Conservation (phyloP, 2,797 vertebrate species). For the Ptychadena robeensis region DNA sequence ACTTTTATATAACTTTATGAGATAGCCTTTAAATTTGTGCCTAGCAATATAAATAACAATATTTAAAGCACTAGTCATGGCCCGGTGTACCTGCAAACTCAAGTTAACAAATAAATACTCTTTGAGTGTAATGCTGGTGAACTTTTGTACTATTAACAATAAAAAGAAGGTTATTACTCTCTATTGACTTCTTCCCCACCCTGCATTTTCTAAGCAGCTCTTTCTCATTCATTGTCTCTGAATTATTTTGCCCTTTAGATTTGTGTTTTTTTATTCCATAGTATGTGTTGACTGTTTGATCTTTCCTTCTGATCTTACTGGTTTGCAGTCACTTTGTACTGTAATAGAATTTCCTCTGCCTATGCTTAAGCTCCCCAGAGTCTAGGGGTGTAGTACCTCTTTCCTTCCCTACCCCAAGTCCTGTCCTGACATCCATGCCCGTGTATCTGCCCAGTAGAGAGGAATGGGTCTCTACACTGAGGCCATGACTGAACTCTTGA, state of each 20-base stretch:
- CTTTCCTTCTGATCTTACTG: conserved; percentile 30
- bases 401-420: conserved; percentile 15
- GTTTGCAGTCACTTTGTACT: conserved; percentile 14
- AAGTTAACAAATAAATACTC: conserved; percentile 9
- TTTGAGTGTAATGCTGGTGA: not conserved
- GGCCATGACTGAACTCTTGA: conserved; percentile 62
- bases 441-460: conserved; percentile 46
- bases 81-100: not conserved
- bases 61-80: not conserved
- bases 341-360: conserved; percentile 16
- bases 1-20: conserved; percentile 3
- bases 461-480: conserved; percentile 52
- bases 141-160: conserved; percentile 11
- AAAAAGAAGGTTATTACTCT: conserved; percentile 5
- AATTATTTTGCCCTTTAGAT: conserved; percentile 15
- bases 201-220: not conserved
- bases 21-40: not conserved
- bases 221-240: conserved; percentile 4
- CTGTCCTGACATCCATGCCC: conserved; percentile 22
- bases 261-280: conserved; percentile 9
- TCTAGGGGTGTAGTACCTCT: conserved; percentile 29
- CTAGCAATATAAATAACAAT: not conserved
- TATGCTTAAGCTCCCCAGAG: conserved; percentile 18
- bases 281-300: not conserved
- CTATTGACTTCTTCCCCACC: not conserved